Percentiles rank a stretch among this genome's conserved stretches.
Evolutionary conservation across 1,140 invertebrate species (phyloP).

Genomic region (Aphis gossypii): DNA sequence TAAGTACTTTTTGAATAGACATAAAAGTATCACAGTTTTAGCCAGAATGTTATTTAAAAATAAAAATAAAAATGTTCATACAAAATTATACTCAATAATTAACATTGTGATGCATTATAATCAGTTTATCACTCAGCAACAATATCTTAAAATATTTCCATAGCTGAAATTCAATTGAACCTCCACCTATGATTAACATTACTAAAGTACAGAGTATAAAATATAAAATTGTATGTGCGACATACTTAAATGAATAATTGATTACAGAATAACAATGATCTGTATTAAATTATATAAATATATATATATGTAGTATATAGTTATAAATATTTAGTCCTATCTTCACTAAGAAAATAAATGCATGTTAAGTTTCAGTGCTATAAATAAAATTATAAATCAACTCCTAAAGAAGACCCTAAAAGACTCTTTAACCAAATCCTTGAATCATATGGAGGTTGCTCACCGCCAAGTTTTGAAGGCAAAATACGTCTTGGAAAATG

Average conservation of each 20-base stretch:
- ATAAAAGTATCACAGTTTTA: slow-evolving; percentile 28
- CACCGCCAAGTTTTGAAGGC: slow-evolving; percentile 85
- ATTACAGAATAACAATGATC: too few relatives aligned
- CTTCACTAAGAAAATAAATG: not conserved
- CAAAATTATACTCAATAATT: not conserved
- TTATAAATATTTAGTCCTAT: too few relatives aligned
- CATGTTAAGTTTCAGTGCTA: not conserved
- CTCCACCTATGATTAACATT: not conserved
- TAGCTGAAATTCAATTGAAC: not conserved
- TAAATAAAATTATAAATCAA: slow-evolving; percentile 37
- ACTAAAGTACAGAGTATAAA: not conserved
- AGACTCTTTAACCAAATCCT: slow-evolving; percentile 53
- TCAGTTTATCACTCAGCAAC: not conserved
- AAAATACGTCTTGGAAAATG: slow-evolving; percentile 82
- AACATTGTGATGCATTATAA: slow-evolving; percentile 31
- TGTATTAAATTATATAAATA: too few relatives aligned
- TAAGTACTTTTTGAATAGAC: not conserved
- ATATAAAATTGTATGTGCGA: too few relatives aligned
- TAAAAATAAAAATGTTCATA: not conserved
- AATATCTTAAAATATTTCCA: not conserved
- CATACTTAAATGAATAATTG: too few relatives aligned
- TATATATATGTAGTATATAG: too few relatives aligned
- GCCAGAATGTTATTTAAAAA: not conserved
- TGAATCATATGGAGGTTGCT: slow-evolving; percentile 80
- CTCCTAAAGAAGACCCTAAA: slow-evolving; percentile 41